Evolutionary conservation across 2,797 vertebrate genomes (phyloP), one percentile per base, ranked within the genome.

Genomic region (Hylomyscus alleni): DNA sequence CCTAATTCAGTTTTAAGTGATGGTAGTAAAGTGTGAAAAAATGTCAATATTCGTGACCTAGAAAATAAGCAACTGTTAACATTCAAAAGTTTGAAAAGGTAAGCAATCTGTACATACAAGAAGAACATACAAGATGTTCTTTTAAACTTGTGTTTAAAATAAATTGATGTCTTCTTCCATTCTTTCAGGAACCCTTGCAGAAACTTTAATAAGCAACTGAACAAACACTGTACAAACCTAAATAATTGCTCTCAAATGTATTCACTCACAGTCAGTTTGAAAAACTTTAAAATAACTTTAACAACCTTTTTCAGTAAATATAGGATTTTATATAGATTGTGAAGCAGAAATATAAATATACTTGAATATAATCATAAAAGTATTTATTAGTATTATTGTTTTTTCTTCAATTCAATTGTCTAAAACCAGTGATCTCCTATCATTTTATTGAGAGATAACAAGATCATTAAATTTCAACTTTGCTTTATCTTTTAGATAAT

Each of bases 401-500:
- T 91, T 92, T 60, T 77, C 31, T 26, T 12, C 22, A 84, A 12
- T 82, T 80, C 67, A 91, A 96, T 87, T 90, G 31, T 10, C 93
- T 89, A 24, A 60, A 60, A 24, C 2, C 65, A 40, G 5, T 78
- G 80, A 54, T 85, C 83, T 89, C 95, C 86, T 78, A 93, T 95
- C 78, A 95, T 88, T 96, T 95, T 97, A 96, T 78, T 84, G 60
- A 75, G 83, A 78, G 75, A 85, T 92, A 62, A 94, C 62, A 37
- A 89, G 34, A 52, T 76, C 69, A 89, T 91, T 80, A 95, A 95
- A 95, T 95, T 96, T 98, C 52, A 94, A 75, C 91, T 96, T 95
- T 93, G 89, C 54, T 95, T 0, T 72, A 69, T 93, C 31, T 96
- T 96, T 96, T 12, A 95, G 19, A 90, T 82, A 91, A 91, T 92